A percentile compares a stretch with the other conserved stretches of the same genome.
phyloP scores from a whole-genome alignment of 2,797 vertebrate species.

The Amniataba percoides region DNA sequence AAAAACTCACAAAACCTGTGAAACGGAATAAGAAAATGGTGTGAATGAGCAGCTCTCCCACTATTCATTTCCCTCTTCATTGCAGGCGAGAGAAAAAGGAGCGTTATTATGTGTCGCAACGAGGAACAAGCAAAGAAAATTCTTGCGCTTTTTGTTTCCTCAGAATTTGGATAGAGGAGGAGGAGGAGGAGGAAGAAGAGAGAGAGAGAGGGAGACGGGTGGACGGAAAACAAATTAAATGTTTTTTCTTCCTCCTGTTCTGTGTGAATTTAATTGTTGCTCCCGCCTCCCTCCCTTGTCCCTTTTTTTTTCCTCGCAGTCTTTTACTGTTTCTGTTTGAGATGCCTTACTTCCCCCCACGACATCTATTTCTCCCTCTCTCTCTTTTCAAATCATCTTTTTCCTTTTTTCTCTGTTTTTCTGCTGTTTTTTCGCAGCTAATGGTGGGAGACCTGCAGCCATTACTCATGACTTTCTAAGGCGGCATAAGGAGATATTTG shows the following conservation, averaged over 20 bases:
- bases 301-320: conserved; percentile 25
- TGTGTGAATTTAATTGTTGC: conserved; percentile 56
- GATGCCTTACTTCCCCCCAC: conserved; percentile 14
- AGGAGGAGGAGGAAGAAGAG: not conserved
- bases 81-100: conserved; percentile 26
- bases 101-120: conserved; percentile 59
- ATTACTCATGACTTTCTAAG: not conserved
- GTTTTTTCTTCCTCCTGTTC: conserved; percentile 42
- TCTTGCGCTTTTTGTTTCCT: conserved; percentile 59
- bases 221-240: conserved; percentile 59
- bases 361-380: conserved; percentile 16
- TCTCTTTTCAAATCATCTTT: conserved; percentile 2
- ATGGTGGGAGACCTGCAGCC: conserved; percentile 1
- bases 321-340: conserved; percentile 14
- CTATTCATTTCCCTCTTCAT: conserved; percentile 48
- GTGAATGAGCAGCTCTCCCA: conserved; percentile 65
- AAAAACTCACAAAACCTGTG: conserved; percentile 52
- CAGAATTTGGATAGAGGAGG: conserved; percentile 26
- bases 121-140: conserved; percentile 42
- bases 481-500: not conserved
- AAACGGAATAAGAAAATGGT: conserved; percentile 62
- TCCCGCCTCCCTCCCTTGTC: conserved; percentile 1
- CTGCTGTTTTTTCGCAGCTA: not conserved
- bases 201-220: conserved; percentile 13
- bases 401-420: not conserved